Evolutionary conservation across 1,140 invertebrate genomes (phyloP), one percentile per base, ranked within the genome.

Genomic region (Drosophila nikananu): DNA sequence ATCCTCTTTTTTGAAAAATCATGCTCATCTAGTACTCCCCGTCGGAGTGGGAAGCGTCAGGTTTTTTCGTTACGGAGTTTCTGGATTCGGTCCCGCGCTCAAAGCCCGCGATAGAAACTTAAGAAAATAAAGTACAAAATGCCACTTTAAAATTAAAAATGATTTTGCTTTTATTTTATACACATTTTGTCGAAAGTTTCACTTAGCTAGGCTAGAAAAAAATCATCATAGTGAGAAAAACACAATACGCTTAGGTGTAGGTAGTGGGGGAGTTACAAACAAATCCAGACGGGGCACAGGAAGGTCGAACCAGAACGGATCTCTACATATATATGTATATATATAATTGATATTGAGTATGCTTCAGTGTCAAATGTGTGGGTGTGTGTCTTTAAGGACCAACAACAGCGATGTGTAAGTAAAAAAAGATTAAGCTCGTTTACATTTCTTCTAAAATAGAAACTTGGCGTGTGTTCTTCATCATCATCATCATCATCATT

Each of bases 91-190:
- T n/a, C n/a, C n/a, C n/a, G n/a, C n/a, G n/a, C n/a, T n/a, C n/a
- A n/a, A n/a, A n/a, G n/a, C n/a, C n/a, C n/a, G n/a, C n/a, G n/a
- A n/a, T n/a, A n/a, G n/a, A n/a, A n/a, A n/a, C 30, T 5, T 30
- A 9, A 13, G 4, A 30, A 30, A 60, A 19, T 25, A 5, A 10
- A 60, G 37, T 46, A 61, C 39, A 59, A 64, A 59, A 51, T 21
- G 17, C 17, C 9, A 42, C 25, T 39, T 49, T 55, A 55, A 55
- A 23, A 32, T 68, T 64, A n/a, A 48, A 30, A 39, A 48, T 72
- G 39, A 59, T 77, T 81, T 78, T 46, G 72, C 75, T 78, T 81
- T 79, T 78, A 82, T 82, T 86, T 79, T 86, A 86, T 58, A 86
- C 79, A 86, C 80, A 62, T 86, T 65, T 55, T 42, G 54, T 76